Percentiles rank a stretch among this genome's conserved stretches.
phyloP scores from a whole-genome alignment of 2,888 invertebrate species.

The Octonoba sinensis region DNA sequence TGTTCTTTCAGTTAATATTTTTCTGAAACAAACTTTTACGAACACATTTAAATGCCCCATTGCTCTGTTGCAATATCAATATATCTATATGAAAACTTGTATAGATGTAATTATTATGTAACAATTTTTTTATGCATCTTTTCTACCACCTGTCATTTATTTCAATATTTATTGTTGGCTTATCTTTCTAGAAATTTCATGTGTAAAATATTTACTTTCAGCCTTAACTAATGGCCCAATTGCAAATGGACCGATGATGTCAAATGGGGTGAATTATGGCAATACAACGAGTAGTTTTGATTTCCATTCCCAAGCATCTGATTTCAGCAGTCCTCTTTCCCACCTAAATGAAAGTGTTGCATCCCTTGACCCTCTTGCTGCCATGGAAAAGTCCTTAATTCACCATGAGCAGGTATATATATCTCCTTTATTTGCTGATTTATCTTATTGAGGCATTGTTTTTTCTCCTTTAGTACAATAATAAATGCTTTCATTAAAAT shows the following conservation, averaged over 20 bases:
- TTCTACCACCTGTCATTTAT: too few species aligned
- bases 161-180: neutral
- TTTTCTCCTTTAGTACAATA: too few species aligned
- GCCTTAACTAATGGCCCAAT: slow-evolving; percentile 66
- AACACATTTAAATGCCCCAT: too few species aligned
- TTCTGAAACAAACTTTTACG: too few species aligned
- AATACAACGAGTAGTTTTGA: slow-evolving; percentile 62
- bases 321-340: slow-evolving; percentile 78
- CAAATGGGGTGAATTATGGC: slow-evolving; percentile 54
- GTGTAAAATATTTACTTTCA: slow-evolving; percentile 13
- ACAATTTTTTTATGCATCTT: too few species aligned
- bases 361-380: slow-evolving; percentile 84
- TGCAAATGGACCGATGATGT: slow-evolving; percentile 54
- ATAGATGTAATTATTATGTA: too few species aligned
- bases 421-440: too few species aligned
- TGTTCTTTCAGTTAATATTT: too few species aligned
- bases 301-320: slow-evolving; percentile 67
- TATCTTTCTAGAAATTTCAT: neutral
- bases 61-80: too few species aligned
- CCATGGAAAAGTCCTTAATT: slow-evolving; percentile 91
- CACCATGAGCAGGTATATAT: slow-evolving; percentile 77
- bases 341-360: slow-evolving; percentile 74
- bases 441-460: too few species aligned
- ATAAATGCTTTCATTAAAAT: too few species aligned
- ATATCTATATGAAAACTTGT: too few species aligned